Evolutionary conservation across 2,888 invertebrate genomes (phyloP).

Genomic region (Glyphotaelius pellucidus): DNA sequence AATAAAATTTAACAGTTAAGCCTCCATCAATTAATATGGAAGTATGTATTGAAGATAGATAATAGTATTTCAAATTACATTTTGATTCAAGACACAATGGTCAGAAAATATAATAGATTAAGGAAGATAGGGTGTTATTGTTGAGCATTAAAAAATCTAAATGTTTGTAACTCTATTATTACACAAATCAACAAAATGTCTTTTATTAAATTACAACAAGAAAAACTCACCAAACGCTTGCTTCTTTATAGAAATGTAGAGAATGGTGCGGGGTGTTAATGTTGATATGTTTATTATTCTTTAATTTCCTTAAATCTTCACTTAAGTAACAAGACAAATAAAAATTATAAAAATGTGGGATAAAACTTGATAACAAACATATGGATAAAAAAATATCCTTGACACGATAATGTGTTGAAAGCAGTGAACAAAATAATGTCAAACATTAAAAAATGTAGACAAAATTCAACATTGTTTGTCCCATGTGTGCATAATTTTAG

Average conservation of each 20-base stretch:
- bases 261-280: neutral
- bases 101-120: neutral
- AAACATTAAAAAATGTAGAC: neutral
- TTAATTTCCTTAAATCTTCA: slow-evolving; percentile 2
- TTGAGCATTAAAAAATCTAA: slow-evolving; percentile 2
- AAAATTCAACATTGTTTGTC: neutral
- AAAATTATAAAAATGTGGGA: slow-evolving; percentile 5
- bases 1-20: slow-evolving; percentile 8
- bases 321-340: slow-evolving; percentile 15
- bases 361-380: neutral
- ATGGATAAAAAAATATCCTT: neutral
- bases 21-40: neutral
- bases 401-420: neutral
- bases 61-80: neutral
- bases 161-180: slow-evolving; percentile 16
- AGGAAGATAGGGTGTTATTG: neutral
- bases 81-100: neutral
- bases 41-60: neutral
- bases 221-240: neutral
- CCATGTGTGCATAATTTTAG: neutral
- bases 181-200: slow-evolving; percentile 43
- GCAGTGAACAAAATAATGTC: neutral
- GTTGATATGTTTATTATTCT: slow-evolving; percentile 45
- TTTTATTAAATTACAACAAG: slow-evolving; percentile 34
- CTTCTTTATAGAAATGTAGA: neutral